Percentiles rank a stretch among this genome's conserved stretches.
Evolutionary conservation across 2,113 vertebrate species (phyloP).

Genomic region (Ranitomeya variabilis): DNA sequence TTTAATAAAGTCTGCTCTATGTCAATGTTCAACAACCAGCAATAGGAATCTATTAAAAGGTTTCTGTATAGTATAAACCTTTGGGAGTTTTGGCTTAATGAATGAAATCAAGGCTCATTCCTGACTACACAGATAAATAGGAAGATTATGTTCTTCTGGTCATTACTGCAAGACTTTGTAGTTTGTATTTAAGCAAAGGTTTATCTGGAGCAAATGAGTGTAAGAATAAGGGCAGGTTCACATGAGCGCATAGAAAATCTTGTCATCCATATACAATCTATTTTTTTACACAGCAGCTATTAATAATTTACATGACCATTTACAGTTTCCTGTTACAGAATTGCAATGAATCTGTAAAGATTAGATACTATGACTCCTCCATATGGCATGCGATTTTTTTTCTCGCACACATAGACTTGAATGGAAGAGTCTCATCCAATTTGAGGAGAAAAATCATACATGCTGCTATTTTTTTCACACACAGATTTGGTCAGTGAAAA

Average conservation of each 20-base stretch:
- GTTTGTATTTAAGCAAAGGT: not conserved
- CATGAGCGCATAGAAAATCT: not conserved
- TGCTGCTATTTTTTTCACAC: too few relatives aligned
- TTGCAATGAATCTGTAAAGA: too few relatives aligned
- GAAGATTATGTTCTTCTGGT: not conserved
- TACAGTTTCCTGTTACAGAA: too few relatives aligned
- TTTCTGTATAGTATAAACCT: constrained; percentile 20
- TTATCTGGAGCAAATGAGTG: not conserved
- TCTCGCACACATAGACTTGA: too few relatives aligned
- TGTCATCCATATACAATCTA: too few relatives aligned
- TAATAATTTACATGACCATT: too few relatives aligned
- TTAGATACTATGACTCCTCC: too few relatives aligned
- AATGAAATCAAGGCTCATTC: constrained; percentile 12
- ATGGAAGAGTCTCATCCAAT: too few relatives aligned
- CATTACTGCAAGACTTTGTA: not conserved
- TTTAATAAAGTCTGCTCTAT: constrained; percentile 43
- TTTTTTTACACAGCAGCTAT: too few relatives aligned
- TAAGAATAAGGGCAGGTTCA: not conserved
- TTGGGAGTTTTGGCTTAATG: constrained; percentile 35
- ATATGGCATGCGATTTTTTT: too few relatives aligned
- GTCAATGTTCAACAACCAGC: constrained; percentile 26
- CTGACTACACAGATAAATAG: not conserved
- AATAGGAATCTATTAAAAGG: constrained; percentile 39
- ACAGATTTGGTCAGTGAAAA: too few relatives aligned
- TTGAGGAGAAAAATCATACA: too few relatives aligned